phyloP scores from a whole-genome alignment of 1,140 invertebrate genomes.

The Hyphantria cunea region DNA sequence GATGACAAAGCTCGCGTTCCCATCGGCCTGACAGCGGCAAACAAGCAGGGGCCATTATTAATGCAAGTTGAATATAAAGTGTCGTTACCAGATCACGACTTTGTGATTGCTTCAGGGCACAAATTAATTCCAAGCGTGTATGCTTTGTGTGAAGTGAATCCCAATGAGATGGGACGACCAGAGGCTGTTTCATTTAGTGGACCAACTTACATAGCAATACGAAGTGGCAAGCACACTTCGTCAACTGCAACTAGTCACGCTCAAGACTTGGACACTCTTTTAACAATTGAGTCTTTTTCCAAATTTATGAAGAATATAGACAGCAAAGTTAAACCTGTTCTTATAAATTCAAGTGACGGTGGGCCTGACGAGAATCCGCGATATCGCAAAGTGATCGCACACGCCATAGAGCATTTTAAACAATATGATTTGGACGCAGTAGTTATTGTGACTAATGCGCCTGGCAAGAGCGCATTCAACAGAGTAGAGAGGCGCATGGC shows the following conservation, averaged over 20 bases:
- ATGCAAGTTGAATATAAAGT: slow-evolving; percentile 21
- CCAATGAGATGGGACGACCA: slow-evolving; percentile 39
- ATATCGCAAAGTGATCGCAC: slow-evolving; percentile 30
- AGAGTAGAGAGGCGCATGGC: slow-evolving; percentile 28
- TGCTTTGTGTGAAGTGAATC: slow-evolving; percentile 44
- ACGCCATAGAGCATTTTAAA: slow-evolving; percentile 11
- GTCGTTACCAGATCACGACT: slow-evolving; percentile 33
- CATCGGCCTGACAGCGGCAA: no score
- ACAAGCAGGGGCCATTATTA: no score
- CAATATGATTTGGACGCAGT: slow-evolving; percentile 29
- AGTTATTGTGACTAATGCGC: slow-evolving; percentile 27
- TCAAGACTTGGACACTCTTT: slow-evolving; percentile 41
- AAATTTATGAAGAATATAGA: slow-evolving; percentile 32
- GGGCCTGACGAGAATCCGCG: no score
- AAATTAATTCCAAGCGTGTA: slow-evolving; percentile 67
- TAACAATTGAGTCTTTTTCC: slow-evolving; percentile 40
- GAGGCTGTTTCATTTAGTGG: slow-evolving; percentile 60
- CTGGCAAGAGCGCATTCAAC: slow-evolving; percentile 27
- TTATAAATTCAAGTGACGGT: slow-evolving; percentile 9
- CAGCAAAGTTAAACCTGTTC: no score
- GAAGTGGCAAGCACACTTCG: slow-evolving; percentile 50
- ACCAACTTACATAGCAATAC: slow-evolving; percentile 63
- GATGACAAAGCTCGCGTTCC: slow-evolving; percentile 19
- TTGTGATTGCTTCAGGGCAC: slow-evolving; percentile 33
- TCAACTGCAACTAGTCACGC: slow-evolving; percentile 43